Evolutionary conservation across 2,113 vertebrate species (phyloP), one percentile per base, ranked within the genome.

Genomic region (Albula glossodonta): DNA sequence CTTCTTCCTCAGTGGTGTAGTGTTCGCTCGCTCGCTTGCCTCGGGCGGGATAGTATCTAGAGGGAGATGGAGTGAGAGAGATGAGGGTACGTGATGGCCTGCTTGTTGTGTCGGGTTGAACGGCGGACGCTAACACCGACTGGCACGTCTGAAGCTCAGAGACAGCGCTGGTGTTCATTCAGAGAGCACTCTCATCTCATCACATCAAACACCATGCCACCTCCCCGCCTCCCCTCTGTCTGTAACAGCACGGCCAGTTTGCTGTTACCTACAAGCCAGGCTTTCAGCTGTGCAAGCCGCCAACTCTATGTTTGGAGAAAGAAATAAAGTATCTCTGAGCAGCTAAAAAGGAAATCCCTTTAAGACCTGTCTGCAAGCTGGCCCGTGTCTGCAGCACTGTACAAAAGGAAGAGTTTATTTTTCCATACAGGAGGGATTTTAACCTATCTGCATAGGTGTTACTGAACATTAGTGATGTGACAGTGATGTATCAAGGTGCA

Each of bases 1-100:
- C 93, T 8, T 81, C 19, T 9, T 53, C 51, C 10, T 89, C 87
- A 82, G 50, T 81, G 4, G 83, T 81, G 50, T 86, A 84, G 50
- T 53, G 80, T 48, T 66, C 84, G 90, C 85, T 92, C 94, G 83
- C 78, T 53, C 82, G 57, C 15, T 84, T 77, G 11, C 78, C 78
- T 79, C 5, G 7, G 19, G 50, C 11, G 2, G 25, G 60, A 63
- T 15, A 12, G 15, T 12, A 41, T 11, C 4, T 5, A 2, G 22
- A 50, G 50, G 51, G 15, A 19, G 60, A 12, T 63, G 53, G 60
- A 17, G 3, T 15, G 60, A 12, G 60, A 63, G 70, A 74, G 70
- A 51, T 12, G 4, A 31, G 50, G 31, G 41, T 8, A 51, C 9
- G 80, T 8, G 15, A 50, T 25, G 80, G 80, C 81, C 25, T 41